Base-by-base conservation (phyloP, 2,797 vertebrate species). In the Thaleichthys pacificus region DNA sequence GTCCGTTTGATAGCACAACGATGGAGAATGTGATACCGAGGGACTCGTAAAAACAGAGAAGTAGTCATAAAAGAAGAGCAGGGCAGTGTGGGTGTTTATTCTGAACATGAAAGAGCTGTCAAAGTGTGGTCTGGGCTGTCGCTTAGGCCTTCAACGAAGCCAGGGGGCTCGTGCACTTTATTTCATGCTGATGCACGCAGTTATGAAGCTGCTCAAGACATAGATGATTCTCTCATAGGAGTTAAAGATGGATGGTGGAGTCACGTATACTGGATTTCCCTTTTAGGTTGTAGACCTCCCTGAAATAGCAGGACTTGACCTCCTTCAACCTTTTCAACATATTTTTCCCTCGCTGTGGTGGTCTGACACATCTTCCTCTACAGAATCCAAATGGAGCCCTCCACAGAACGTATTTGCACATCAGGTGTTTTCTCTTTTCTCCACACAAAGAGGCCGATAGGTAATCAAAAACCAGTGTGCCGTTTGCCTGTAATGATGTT, bases 1-100 rank as follows among this genome's bases (percentile, higher is more conserved):
- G 70, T 32, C 42, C 17, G 68, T 77, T 81, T 81, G 82, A 85
- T 77, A 70, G 56, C 26, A 38, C 67, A 30, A n/a, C 74, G 62
- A 71, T 71, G 73, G 57, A 68, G 72, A 85, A 86, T 77, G 70
- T 78, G 83, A 86, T 86, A 86, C 78, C 65, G 51, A 71, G 67
- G 66, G 70, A 62, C 76, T 79, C 72, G 69, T 81, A 80, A 84
- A 87, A 74, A 75, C 61, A 70, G 66, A 71, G 22, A 61, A 3
- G 80, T 28, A 64, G 65, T 75, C 24, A 61, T 71, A 30, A 65
- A 75, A 61, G 70, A 75, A 74, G 70, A 71, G 51, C 61, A 72
- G 68, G 58, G 66, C 67, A 28, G 49, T 71, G 62, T 68, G 73
- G 71, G 66, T 82, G 80, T 78, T 85, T 73, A 78, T 65, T 64